These are phyloP conservation scores for Ichneumoninae sp. DNA, from an alignment of 2,888 invertebrate genomes.

Conservation along the genomic window DNA sequence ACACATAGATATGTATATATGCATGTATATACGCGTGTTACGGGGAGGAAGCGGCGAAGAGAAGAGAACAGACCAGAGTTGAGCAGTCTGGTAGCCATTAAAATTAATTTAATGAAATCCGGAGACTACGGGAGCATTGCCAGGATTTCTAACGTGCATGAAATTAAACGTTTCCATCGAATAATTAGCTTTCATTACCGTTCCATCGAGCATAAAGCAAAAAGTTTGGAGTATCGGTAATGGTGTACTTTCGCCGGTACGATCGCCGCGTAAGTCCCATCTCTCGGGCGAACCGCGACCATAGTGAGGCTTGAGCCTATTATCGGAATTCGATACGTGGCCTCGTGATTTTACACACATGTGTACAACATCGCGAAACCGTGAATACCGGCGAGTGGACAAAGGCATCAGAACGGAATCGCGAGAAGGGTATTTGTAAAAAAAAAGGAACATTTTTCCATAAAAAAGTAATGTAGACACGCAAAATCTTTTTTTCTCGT, in stretches of 20 bases:
- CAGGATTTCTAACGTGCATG: slow-evolving; percentile 26
- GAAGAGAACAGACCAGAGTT: slow-evolving; percentile 15
- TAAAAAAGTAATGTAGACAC: neutral
- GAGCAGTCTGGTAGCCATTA: slow-evolving; percentile 43
- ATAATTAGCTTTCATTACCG: slow-evolving; percentile 38
- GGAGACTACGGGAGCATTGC: slow-evolving; percentile 28
- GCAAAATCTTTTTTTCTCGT: neutral
- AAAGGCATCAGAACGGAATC: neutral
- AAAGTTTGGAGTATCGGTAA: slow-evolving; percentile 8
- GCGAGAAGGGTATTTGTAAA: neutral
- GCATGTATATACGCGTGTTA: neutral
- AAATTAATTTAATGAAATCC: slow-evolving; percentile 48
- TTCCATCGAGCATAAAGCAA: slow-evolving; percentile 22
- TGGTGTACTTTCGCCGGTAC: slow-evolving; percentile 5
- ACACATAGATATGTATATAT: neutral
- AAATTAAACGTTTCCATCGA: slow-evolving; percentile 26
- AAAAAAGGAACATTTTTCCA: neutral
- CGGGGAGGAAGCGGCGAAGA: slow-evolving; percentile 18
- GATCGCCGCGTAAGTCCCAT: slow-evolving; percentile 34
- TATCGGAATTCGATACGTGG: slow-evolving; percentile 64
- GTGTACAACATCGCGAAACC: neutral
- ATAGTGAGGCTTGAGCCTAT: slow-evolving; percentile 27
- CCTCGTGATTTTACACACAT: slow-evolving; percentile 25
- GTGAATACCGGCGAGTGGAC: neutral
- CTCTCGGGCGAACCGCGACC: slow-evolving; percentile 25